Base-by-base conservation (phyloP, 2,113 vertebrate genomes). In the Leptodactylus fuscus region DNA sequence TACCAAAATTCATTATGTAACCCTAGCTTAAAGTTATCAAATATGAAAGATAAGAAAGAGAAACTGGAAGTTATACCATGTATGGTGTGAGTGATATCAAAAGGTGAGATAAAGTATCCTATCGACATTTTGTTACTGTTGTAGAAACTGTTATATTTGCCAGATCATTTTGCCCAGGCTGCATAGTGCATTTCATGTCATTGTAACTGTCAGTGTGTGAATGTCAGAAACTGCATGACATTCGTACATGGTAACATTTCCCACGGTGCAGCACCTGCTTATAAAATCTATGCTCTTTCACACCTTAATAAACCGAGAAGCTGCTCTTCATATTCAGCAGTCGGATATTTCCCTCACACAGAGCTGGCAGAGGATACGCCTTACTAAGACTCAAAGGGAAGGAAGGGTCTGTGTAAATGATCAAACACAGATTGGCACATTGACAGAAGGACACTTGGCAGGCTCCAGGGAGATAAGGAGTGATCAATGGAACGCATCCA, bases 401-500 rank as follows among this genome's bases (percentile, higher is more conserved):
- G 29, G 22, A 49, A 22, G 12, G 81, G 48, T 38, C 27, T 53
- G 48, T 67, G 65, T 71, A 38, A 9, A n/a, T 29, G 29, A 71
- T 81, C 62, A 69, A 22, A 1, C 1, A 5, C 15, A 34, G 51
- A 18, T 24, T 24, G 76, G 51, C 76, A 38, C 10, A 18, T 18
- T 38, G 76, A 36, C 48, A 55, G 20, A 24, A 22, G 13, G 8
- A 41, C 41, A 41, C 20, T 24, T 36, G 49, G 76, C 46, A 51
- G 22, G 16, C 41, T 70, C 34, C 67, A 12, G 36, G 20, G n/a
- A 22, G 44, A 29, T 29, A 60, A 83, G 36, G 69, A 29, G 81
- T 75, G 69, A 46, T 38, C 49, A 36, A 29, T 83, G 34, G 69
- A 74, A 83, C 10, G 11, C n/a, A 10, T 74, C n/a, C 34, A 83